Evolutionary conservation across 2,113 vertebrate species (phyloP).

Genomic region (Ctenodactylus gundi): DNA sequence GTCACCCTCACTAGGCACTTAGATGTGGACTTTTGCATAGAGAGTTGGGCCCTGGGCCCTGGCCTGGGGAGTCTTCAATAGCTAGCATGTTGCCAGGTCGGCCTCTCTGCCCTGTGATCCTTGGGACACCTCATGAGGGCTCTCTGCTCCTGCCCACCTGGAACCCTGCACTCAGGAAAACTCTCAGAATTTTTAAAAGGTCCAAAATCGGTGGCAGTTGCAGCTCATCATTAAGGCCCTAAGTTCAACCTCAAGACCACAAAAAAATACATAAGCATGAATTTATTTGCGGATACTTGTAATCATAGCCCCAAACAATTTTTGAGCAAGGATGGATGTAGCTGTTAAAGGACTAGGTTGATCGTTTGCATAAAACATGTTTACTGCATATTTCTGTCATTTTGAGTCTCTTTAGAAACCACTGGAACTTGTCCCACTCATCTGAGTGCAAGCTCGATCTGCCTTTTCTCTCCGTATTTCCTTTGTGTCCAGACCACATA

Average conservation of each 20-base stretch:
- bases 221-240: background rate
- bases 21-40: too few relatives aligned
- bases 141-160: background rate
- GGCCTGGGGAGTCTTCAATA: background rate
- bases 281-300: background rate
- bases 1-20: too few relatives aligned
- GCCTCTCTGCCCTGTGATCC: background rate
- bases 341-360: too few relatives aligned
- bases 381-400: background rate
- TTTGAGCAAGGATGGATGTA: too few relatives aligned
- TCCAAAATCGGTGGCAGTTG: rapidly evolving
- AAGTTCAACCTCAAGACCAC: background rate
- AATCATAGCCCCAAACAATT: background rate
- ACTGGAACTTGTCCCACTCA: background rate
- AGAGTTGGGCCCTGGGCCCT: background rate
- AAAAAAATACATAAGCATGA: background rate
- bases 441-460: background rate
- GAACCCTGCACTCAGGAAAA: too few relatives aligned
- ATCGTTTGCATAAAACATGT: background rate
- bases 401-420: background rate
- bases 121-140: rapidly evolving
- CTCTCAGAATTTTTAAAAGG: too few relatives aligned
- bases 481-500: background rate
- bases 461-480: background rate
- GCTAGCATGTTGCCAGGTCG: background rate